Percentiles rank a stretch among this genome's conserved stretches.
phyloP scores from a whole-genome alignment of 2,888 invertebrate species.

The Drepana falcataria region DNA sequence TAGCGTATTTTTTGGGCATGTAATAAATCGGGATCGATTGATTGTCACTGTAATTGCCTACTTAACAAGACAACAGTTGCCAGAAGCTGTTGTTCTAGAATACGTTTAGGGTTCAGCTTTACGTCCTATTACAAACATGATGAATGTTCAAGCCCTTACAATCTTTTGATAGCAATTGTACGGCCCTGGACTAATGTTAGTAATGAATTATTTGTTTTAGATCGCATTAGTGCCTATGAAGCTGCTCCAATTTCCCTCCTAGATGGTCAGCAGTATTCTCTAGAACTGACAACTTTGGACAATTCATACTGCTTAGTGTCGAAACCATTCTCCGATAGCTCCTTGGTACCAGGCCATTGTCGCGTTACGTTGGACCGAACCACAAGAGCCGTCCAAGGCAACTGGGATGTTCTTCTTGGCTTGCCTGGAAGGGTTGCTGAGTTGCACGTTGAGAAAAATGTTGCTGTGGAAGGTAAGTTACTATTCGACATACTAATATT shows the following conservation, averaged over 20 bases:
- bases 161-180: no score
- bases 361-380: conserved; percentile 51
- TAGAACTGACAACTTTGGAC: conserved; percentile 42
- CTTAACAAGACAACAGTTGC: no score
- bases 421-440: conserved; percentile 64
- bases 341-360: conserved; percentile 61
- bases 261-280: conserved; percentile 41
- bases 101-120: no score
- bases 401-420: conserved; percentile 64
- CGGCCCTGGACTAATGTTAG: no score
- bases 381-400: conserved; percentile 64
- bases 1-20: no score
- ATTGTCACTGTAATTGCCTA: no score
- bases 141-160: no score
- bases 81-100: no score
- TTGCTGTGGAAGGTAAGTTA: conserved; percentile 54
- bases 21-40: no score
- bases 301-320: conserved; percentile 59
- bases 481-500: background rate
- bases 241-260: conserved; percentile 40
- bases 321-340: conserved; percentile 60
- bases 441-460: conserved; percentile 43
- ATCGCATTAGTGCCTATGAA: conserved; percentile 28
- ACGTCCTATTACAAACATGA: no score
- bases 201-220: conserved; percentile 18